These are phyloP conservation scores for Tauraco hartlaubi DNA, from an alignment of 2,797 vertebrate species.

Conservation along the genomic window DNA sequence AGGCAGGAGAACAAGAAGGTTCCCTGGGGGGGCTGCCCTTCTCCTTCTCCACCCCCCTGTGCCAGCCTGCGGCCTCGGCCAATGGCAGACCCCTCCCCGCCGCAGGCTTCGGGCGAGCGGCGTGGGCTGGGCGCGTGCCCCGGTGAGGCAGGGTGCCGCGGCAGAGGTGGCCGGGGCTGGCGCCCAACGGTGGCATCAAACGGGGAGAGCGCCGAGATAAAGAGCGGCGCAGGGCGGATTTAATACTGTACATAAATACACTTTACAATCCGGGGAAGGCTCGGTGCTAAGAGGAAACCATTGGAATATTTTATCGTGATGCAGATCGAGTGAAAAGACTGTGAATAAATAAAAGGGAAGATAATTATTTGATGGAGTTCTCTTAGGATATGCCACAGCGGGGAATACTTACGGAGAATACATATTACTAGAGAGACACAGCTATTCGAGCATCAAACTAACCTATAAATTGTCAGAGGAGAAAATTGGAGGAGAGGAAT, in stretches of 20 bases:
- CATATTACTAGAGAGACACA: constrained; percentile 76
- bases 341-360: constrained; percentile 83
- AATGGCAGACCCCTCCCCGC: neutral
- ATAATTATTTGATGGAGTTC: constrained; percentile 86
- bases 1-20: neutral
- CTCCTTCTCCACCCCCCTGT: neutral
- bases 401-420: constrained; percentile 81
- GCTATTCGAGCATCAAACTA: constrained; percentile 78
- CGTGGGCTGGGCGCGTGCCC: accelerated
- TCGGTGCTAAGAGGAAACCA: constrained; percentile 73
- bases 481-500: constrained; percentile 72
- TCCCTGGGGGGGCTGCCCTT: neutral
- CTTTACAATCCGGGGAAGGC: constrained; percentile 78
- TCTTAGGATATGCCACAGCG: constrained; percentile 81
- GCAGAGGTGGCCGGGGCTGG: neutral
- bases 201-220: constrained; percentile 6
- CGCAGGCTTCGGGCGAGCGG: accelerated
- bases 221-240: constrained; percentile 44
- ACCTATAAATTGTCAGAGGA: constrained; percentile 80
- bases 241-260: constrained; percentile 80
- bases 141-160: neutral
- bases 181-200: neutral
- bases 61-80: neutral
- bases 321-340: constrained; percentile 83
- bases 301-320: constrained; percentile 83